Percentiles rank a stretch among this genome's conserved stretches.
phyloP scores from a whole-genome alignment of 2,113 vertebrate species.

The Serinus canaria region DNA sequence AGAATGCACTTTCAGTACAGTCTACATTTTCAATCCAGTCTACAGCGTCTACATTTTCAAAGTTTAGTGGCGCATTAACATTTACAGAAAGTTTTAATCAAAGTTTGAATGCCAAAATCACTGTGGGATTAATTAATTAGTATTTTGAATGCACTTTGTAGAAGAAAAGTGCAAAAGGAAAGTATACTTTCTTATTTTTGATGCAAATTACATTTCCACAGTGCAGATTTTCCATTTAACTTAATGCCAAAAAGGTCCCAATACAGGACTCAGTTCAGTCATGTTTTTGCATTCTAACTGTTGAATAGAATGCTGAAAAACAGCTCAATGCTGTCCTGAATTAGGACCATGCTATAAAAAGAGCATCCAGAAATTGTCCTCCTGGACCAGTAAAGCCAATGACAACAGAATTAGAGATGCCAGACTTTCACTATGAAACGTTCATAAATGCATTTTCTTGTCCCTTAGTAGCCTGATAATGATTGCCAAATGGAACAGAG shows the following conservation, averaged over 20 bases:
- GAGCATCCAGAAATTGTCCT: background rate
- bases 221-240: background rate
- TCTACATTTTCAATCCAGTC: background rate
- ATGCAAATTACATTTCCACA: background rate
- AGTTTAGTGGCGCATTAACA: background rate
- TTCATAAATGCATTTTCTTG: background rate
- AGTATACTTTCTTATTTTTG: background rate
- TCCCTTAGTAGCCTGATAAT: background rate
- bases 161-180: background rate
- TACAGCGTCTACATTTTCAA: background rate
- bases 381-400: background rate
- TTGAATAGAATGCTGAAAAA: background rate
- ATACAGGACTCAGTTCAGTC: background rate
- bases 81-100: slow-evolving; percentile 12
- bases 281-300: background rate
- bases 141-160: slow-evolving; percentile 2
- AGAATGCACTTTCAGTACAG: background rate
- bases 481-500: background rate
- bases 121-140: slow-evolving; percentile 21
- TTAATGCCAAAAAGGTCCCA: background rate
- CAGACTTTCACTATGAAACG: background rate
- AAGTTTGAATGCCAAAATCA: background rate
- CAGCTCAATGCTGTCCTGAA: background rate
- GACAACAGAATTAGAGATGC: background rate
- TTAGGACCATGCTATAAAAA: background rate